Percentiles rank a stretch among this genome's conserved stretches.
Evolutionary conservation across 2,888 invertebrate species (phyloP).

Genomic region (Uropetala carovei): DNA sequence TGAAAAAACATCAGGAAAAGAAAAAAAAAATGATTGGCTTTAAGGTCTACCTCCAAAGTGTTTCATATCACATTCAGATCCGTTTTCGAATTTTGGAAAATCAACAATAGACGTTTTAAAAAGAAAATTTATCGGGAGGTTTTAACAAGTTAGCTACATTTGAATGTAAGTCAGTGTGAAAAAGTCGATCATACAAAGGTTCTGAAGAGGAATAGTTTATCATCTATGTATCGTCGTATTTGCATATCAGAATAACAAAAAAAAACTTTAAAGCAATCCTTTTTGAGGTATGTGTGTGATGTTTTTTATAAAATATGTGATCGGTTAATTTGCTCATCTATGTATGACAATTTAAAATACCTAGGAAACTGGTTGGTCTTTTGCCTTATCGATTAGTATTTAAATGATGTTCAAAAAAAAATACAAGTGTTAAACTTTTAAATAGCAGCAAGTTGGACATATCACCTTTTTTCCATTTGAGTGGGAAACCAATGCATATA

Average conservation of each 20-base stretch:
- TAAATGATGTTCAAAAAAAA: background rate
- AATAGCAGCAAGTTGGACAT: background rate
- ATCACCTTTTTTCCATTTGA: slow-evolving; percentile 25
- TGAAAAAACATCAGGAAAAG: no score
- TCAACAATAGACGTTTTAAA: no score
- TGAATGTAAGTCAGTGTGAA: no score
- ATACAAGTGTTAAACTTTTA: background rate
- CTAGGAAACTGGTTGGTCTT: slow-evolving; percentile 46
- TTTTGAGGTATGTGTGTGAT: slow-evolving; percentile 50
- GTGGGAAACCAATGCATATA: background rate
- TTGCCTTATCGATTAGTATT: slow-evolving; percentile 38
- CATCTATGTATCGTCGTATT: background rate
- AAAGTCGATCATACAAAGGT: background rate
- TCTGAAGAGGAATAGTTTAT: background rate
- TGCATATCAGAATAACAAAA: background rate
- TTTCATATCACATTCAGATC: no score
- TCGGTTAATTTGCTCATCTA: slow-evolving; percentile 59
- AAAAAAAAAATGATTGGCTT: no score
- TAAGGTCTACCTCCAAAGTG: no score
- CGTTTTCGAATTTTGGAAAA: no score
- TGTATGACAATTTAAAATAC: slow-evolving; percentile 53
- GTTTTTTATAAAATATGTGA: slow-evolving; percentile 60
- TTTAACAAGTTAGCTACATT: no score
- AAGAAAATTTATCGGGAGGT: no score
- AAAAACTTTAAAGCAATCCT: background rate